Conservation (phyloP, 2,113 vertebrate genomes). For the Baryphthengus martii region DNA sequence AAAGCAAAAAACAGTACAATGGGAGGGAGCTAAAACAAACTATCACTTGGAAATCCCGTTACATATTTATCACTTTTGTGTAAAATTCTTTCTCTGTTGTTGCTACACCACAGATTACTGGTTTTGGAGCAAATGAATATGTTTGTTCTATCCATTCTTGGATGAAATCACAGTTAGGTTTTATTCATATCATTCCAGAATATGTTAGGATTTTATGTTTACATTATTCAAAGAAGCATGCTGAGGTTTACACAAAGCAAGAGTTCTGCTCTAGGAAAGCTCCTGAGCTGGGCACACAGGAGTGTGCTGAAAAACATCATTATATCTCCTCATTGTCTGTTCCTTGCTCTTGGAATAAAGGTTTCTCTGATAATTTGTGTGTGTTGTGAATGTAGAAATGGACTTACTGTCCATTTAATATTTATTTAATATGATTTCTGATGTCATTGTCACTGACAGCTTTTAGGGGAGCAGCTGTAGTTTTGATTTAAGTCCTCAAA, state of each 20-base stretch:
- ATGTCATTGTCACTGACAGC: conserved; percentile 70
- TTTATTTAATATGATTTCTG: conserved; percentile 64
- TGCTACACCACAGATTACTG: background rate
- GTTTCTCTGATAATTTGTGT: conserved; percentile 10
- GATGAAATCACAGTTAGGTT: background rate
- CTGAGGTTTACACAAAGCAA: background rate
- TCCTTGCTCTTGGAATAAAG: background rate
- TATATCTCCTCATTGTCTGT: background rate
- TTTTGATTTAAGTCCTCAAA: conserved; percentile 74
- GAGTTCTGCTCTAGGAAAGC: background rate
- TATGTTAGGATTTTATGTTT: background rate
- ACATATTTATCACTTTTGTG: background rate
- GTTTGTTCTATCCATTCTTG: background rate
- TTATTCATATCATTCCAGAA: background rate
- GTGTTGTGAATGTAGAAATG: conserved; percentile 63
- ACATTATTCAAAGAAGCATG: background rate
- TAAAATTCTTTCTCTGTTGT: background rate
- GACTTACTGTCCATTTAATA: conserved; percentile 20
- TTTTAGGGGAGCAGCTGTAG: conserved; percentile 69
- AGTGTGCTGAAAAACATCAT: background rate
- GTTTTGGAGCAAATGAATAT: background rate
- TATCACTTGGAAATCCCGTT: background rate
- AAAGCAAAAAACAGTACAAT: background rate
- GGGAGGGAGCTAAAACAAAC: background rate
- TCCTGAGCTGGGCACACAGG: background rate